Evolutionary conservation across 2,888 invertebrate genomes (phyloP).

Genomic region (Drosophila subsilvestris): DNA sequence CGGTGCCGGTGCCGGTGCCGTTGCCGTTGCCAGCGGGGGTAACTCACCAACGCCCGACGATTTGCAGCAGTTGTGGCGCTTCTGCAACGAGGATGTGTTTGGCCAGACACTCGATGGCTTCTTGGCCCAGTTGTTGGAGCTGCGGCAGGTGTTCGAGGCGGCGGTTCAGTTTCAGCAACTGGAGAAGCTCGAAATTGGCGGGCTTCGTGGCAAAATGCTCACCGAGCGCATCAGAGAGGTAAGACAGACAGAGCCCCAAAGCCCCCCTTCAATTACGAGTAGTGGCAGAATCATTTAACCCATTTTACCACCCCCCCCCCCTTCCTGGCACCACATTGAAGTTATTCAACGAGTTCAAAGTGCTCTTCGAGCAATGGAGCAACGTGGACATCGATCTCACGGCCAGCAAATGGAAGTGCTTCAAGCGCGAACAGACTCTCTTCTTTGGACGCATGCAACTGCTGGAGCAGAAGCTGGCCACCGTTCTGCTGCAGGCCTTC

Average conservation of each 20-base stretch:
- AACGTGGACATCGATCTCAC: conserved; percentile 79
- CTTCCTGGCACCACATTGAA: conserved; percentile 31
- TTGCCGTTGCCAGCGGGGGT: background rate
- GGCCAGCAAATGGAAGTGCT: conserved; percentile 82
- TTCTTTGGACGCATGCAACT: conserved; percentile 83
- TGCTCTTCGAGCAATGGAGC: conserved; percentile 81
- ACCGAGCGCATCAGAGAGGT: conserved; percentile 81
- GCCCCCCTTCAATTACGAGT: background rate
- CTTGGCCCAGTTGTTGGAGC: conserved; percentile 87
- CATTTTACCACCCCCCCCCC: no score
- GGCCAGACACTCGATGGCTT: conserved; percentile 87
- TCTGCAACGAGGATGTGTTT: conserved; percentile 90
- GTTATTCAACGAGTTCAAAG: conserved; percentile 81
- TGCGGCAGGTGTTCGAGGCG: conserved; percentile 90
- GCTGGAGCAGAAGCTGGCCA: conserved; percentile 86
- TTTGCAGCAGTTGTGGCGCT: conserved; percentile 88
- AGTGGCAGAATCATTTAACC: background rate
- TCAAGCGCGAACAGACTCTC: conserved; percentile 85
- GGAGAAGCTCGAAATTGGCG: conserved; percentile 93
- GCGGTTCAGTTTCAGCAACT: conserved; percentile 93
- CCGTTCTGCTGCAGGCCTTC: conserved; percentile 86
- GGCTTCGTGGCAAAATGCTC: conserved; percentile 79
- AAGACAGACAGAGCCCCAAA: no score
- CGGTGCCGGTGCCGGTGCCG: conserved; percentile 12
- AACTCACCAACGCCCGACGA: conserved; percentile 83